Evolutionary conservation across 2,888 invertebrate species (phyloP), one percentile per base, ranked within the genome.

Genomic region (Cryptosula pallasiana): DNA sequence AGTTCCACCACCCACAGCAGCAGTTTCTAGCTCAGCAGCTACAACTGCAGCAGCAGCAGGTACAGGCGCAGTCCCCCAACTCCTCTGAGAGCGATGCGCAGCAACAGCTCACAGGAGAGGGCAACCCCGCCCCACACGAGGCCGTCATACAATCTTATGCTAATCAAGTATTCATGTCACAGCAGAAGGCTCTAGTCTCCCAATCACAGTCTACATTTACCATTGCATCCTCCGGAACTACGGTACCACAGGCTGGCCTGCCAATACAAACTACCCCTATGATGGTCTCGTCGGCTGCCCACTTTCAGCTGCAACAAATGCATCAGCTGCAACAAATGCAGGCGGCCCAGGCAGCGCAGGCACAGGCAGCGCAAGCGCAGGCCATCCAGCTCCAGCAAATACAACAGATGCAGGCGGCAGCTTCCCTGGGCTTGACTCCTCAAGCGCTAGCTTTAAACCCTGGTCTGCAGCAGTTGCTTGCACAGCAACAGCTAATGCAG

Each of bases 81-180:
- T 27, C 70, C 3, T 32, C 55, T 2, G 70, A 54, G 9, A 45
- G 70, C 2, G 70, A 23, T 23, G 9, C 58, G 13, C 35, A 69
- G 69, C 29, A 3, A 9, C 29, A 36, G 27, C 3, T 27, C 3
- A 32, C 63, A 9, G 45, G 25, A 23, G 63, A 63, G 25, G 70
- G 45, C 3, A 70, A 70, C 2, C 70, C 70, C 9, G 70, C 70
- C 9, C 70, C 70, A 36, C 70, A 70, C 32, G 70, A 70, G 25
- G 70, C 70, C 2, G 70, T 70, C 2, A 29, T 70, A 2, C n/a
- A 70, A 29, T 70, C 70, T 2, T 70, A 70, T 54, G 70, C 70
- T 5, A 35, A 70, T 36, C 70, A 70, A 45, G 32, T 70, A 54
- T 54, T 70, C 45, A 70, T 70, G 70, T 70, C 70, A 2, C 70